Base-by-base conservation (phyloP, 2,888 invertebrate species). In the Sepiola atlantica region DNA sequence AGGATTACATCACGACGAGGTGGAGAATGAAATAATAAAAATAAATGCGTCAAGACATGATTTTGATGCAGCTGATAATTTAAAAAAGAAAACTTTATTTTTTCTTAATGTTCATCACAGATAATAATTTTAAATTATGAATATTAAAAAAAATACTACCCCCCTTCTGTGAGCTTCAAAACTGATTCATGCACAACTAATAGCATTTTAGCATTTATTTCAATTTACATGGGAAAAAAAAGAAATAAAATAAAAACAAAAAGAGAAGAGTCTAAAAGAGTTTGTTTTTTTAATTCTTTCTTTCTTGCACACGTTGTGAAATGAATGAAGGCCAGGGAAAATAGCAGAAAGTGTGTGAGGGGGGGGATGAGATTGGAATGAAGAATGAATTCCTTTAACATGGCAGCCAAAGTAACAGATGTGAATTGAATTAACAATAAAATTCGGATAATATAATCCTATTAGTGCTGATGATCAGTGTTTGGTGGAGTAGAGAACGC, bases 371-470 rank as follows among this genome's bases (percentile, higher is more conserved):
- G 8, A 45, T 8, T 12, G n/a, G n/a, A 14, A n/a, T 77, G 16
- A 77, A 77, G 77, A 77, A 77, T 77, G 77, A 77, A 77, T 77
- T 77, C 77, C 77, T 77, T 77, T n/a, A 77, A 77, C n/a, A 32
- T 77, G 77, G 77, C 77, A 77, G n/a, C n/a, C 77, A 77, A 77
- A 77, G 77, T 77, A 77, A 77, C 77, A 77, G 77, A 77, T 77
- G 77, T 77, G 77, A 77, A 77, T 77, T 77, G 77, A 77, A 77
- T 77, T 77, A 77, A 77, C 77, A 77, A 77, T 77, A 77, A 77
- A 77, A 77, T 77, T 77, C 77, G 18, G n/a, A 77, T 77, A 77
- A 77, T 77, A 77, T 77, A 77, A 77, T 77, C 77, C n/a, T 77
- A 77, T 77, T 77, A 77, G 77, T 77, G 77, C 77, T 32, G 77